These are phyloP conservation scores for Clarias pachynema DNA, from an alignment of 2,797 vertebrate species.

Conservation along the genomic window DNA sequence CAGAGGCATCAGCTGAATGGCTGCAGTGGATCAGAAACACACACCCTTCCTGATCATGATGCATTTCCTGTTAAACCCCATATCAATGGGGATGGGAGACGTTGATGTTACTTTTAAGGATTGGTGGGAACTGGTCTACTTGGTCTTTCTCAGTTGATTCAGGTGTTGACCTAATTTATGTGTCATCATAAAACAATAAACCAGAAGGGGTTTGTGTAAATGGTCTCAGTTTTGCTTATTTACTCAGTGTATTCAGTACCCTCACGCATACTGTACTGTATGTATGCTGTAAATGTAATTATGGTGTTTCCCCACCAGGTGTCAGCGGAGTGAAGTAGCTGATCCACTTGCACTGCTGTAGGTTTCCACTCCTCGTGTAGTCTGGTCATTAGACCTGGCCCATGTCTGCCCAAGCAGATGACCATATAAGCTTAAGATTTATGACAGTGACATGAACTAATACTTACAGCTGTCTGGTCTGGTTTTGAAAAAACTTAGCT, in stretches of 20 bases:
- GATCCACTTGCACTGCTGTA: not conserved
- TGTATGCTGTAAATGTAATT: not conserved
- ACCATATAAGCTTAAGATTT: not conserved
- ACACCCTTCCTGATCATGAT: slow-evolving; percentile 71
- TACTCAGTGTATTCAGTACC: not conserved
- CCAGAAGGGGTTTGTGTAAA: slow-evolving; percentile 54
- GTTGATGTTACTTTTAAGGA: slow-evolving; percentile 70
- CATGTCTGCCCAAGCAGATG: not conserved
- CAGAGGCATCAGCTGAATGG: slow-evolving; percentile 58
- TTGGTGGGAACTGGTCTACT: slow-evolving; percentile 50
- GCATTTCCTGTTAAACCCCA: slow-evolving; percentile 70
- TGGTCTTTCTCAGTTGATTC: slow-evolving; percentile 57
- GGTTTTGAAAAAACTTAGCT: not conserved
- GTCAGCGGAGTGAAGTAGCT: slow-evolving; percentile 34
- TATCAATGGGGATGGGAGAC: slow-evolving; percentile 64
- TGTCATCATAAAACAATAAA: slow-evolving; percentile 77
- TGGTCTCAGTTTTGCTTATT: slow-evolving; percentile 6
- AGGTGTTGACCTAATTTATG: slow-evolving; percentile 62
- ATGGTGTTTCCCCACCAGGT: slow-evolving; percentile 30
- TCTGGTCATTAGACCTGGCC: not conserved
- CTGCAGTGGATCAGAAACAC: slow-evolving; percentile 53
- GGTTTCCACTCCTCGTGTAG: not conserved
- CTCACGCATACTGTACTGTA: not conserved
- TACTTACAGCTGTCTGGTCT: not conserved
- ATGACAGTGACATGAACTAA: not conserved